Percentiles rank a stretch among this genome's conserved stretches.
Evolutionary conservation across 2,888 invertebrate genomes (phyloP).

Genomic region (Epirrita christyi): DNA sequence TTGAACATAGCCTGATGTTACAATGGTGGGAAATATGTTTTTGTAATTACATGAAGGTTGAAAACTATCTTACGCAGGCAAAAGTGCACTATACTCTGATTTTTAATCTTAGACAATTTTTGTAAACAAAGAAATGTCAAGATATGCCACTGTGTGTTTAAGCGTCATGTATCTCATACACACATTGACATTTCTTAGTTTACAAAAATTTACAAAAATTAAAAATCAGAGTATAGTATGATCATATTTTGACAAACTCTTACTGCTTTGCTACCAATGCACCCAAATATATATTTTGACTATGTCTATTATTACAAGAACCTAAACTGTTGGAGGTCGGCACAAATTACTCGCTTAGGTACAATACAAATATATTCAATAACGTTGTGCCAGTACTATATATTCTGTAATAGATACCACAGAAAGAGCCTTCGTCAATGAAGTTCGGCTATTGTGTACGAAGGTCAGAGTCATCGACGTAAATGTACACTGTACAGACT

Average conservation of each 20-base stretch:
- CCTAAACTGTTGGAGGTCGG: slow-evolving; percentile 1
- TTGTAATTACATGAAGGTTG: slow-evolving; percentile 8
- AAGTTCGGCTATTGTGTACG: slow-evolving; percentile 56
- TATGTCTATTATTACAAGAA: background rate
- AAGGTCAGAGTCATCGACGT: slow-evolving; percentile 57
- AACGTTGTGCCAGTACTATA: slow-evolving; percentile 19
- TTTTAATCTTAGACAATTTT: no score
- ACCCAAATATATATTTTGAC: no score
- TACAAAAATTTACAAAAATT: no score
- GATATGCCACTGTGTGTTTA: no score
- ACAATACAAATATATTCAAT: slow-evolving; percentile 12
- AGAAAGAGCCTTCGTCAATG: slow-evolving; percentile 56
- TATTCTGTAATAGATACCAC: slow-evolving; percentile 33
- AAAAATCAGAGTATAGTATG: no score
- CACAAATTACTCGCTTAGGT: slow-evolving; percentile 6
- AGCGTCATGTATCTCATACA: no score
- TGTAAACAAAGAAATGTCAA: no score
- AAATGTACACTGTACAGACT: slow-evolving; percentile 34
- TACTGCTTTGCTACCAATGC: no score
- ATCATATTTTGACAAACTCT: no score
- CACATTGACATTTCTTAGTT: no score
- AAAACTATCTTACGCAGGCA: background rate
- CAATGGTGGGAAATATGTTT: slow-evolving; percentile 35
- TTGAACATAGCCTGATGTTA: slow-evolving; percentile 23
- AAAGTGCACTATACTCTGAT: no score